Base-by-base conservation (phyloP, 2,113 vertebrate genomes). In the Sylvilagus bachmani region DNA sequence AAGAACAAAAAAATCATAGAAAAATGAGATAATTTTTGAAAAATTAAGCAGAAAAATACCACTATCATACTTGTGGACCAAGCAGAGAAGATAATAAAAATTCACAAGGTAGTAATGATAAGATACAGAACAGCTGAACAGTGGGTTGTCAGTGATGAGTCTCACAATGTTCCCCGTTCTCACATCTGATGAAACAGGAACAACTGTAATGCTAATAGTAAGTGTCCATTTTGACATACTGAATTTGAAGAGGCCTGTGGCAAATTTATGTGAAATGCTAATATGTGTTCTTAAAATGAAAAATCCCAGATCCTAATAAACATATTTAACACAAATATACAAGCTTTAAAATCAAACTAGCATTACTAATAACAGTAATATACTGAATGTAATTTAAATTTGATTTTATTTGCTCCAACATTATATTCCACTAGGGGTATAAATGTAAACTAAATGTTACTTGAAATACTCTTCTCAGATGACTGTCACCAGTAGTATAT, bases 381-480 rank as follows among this genome's bases (percentile, higher is more conserved):
- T n/a, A 78, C 10, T 79, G 73, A 89, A 66, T 16, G 17, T 31
- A 89, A 89, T 61, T 51, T 51, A 27, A 38, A 61, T 85, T 44
- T 44, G 44, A 44, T 73, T 17, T 33, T 64, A 89, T 84, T 25
- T 88, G 21, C 44, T 81, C 33, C 86, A 85, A 78, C 1, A 2
- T 44, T 74, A 38, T 81, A 73, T 49, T 10, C 13, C 5, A 78
- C 17, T 6, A 88, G 49, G n/a, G 36, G 69, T 25, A 3, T 12
- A 82, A 9, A 88, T 44, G 38, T 84, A 71, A 84, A 93, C 67
- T 86, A 95, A 70, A 91, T 77, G 4, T 51, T 83, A 74, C 21
- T 62, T 67, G 61, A 93, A 96, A 82, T 83, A 89, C 33, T 95
- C 61, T 91, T 84, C 51, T 66, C 44, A 83, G 9, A 79, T 53